Evolutionary conservation across 2,797 vertebrate genomes (phyloP).

Genomic region (Zalophus californianus): DNA sequence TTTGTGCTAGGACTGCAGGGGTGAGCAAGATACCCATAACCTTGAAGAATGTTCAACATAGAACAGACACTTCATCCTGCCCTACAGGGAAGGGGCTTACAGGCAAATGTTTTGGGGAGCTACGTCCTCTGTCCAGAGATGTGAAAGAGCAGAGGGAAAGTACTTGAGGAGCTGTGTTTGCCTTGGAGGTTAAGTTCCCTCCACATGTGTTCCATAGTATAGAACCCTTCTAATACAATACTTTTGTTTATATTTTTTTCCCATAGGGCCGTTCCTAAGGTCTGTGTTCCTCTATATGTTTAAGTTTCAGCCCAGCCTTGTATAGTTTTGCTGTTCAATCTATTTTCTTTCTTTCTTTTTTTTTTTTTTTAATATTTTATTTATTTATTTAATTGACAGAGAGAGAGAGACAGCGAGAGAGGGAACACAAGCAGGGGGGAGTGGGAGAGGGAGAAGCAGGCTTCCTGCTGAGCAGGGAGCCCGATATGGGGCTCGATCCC

Average conservation of each 20-base stretch:
- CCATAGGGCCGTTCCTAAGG: background rate
- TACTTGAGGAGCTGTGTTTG: background rate
- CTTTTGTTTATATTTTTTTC: background rate
- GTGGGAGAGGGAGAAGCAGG: too few species aligned
- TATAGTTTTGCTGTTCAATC: background rate
- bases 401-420: too few species aligned
- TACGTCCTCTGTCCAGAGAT: background rate
- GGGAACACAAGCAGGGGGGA: too few species aligned
- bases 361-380: too few species aligned
- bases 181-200: background rate
- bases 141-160: background rate
- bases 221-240: background rate
- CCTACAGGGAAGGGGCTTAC: background rate
- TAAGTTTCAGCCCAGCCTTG: background rate
- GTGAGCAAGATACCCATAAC: background rate
- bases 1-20: background rate
- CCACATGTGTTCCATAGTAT: background rate
- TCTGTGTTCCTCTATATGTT: background rate
- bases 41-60: background rate
- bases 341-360: too few species aligned
- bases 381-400: too few species aligned
- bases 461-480: too few species aligned
- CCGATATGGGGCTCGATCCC: too few species aligned
- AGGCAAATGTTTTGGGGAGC: background rate
- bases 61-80: background rate